Conservation (phyloP, 2,888 invertebrate genomes). For the Dusona sp. region DNA sequence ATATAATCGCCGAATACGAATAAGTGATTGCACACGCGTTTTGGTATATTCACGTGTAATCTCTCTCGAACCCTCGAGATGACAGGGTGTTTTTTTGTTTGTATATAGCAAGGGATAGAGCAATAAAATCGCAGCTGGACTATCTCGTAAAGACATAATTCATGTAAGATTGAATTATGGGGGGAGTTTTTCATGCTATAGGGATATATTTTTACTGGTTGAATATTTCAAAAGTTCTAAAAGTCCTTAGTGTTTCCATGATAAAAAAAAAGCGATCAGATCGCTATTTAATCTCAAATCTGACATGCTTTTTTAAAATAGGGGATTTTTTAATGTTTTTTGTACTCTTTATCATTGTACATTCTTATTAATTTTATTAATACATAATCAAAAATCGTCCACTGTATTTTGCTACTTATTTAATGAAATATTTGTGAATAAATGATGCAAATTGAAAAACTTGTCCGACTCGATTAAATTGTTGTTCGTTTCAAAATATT, state of each 20-base stretch:
- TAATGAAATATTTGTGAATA: no score
- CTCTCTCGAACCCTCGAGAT: not conserved
- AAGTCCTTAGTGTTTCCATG: not conserved
- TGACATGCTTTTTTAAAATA: not conserved
- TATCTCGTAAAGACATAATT: constrained; percentile 17
- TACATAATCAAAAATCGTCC: not conserved
- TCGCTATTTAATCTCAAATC: not conserved
- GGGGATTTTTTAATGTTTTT: not conserved
- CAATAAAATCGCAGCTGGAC: not conserved
- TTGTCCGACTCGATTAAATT: no score
- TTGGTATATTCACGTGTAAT: not conserved
- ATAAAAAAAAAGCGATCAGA: not conserved
- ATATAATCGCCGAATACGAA: not conserved
- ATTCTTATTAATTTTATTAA: not conserved
- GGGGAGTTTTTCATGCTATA: not conserved
- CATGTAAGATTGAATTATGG: not conserved
- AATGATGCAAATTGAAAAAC: not conserved
- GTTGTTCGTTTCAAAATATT: no score
- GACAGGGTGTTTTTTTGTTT: constrained; percentile 6
- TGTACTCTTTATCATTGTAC: not conserved
- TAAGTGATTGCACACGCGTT: constrained; percentile 5
- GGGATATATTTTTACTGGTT: not conserved
- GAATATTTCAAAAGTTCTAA: constrained; percentile 1
- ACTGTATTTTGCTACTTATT: no score
- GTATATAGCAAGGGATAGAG: not conserved